Evolutionary conservation across 92 coral and sea anemone species (phyloP), one percentile per base, ranked within the genome.

Genomic region (Pocillopora grandis): DNA sequence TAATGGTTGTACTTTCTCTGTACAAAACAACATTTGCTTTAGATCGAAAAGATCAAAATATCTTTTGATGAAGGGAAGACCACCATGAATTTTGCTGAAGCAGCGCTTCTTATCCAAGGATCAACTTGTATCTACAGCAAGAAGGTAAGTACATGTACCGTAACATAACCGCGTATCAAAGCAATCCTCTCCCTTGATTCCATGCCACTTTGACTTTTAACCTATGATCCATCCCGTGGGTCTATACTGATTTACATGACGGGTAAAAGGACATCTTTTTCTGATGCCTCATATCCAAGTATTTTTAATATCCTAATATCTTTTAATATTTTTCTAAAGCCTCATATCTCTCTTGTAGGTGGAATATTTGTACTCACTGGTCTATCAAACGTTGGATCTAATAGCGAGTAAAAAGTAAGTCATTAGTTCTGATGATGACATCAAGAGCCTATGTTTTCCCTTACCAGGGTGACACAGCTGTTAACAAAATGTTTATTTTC

Each of bases 51-150:
- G 72, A 94, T 96, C 56, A 90, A 92, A 66, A 89, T 96, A 75
- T 94, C 99, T 49, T 96, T 96, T 86, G 98, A 96, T 92, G 95
- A 92, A 73, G 99, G 99, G 14, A 89, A 85, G 75, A 96, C 98
- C 15, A 80, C 94, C 13, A 96, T 96, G 99, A 96, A 96, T 84
- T 96, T 96, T 88, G 99, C 99, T 56, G 98, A 96, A 69, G 99
- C 99, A 48, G 99, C 99, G 15, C 85, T 96, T 20, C 80, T 96
- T 74, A 96, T 96, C 62, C 99, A 96, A 86, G 99, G 98, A 4
- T 92, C 99, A 16, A 98, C 97, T 35, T 96, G 99, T 64, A 66
- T 96, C 71, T 96, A 96, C 90, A 94, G 98, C 88, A 96, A 92
- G 78, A 96, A 96, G 98, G 98, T 95, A 88, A 17, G 9, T 33